Percentiles rank a stretch among this genome's conserved stretches.
These are phyloP conservation scores for Dichetophora obliterata DNA, from an alignment of 2,888 invertebrate genomes.

Conservation along the genomic window DNA sequence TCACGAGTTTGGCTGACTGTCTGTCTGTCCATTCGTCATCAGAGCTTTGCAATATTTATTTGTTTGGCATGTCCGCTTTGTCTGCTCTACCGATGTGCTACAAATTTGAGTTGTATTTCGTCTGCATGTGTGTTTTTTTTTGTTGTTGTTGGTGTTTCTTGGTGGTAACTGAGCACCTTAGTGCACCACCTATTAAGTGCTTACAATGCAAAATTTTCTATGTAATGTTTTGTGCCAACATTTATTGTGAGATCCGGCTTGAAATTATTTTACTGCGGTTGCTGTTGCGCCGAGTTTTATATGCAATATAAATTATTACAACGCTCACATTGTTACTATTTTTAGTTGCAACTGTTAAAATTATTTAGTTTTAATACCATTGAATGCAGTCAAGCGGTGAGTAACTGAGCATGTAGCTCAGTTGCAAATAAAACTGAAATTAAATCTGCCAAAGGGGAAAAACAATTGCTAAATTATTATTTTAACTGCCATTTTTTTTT, in stretches of 20 bases:
- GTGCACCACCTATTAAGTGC: neutral
- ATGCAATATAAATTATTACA: constrained; percentile 24
- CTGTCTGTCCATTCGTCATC: neutral
- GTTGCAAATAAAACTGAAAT: neutral
- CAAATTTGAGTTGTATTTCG: too few relatives aligned
- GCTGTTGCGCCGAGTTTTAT: neutral
- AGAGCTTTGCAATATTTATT: neutral
- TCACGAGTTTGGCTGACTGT: neutral
- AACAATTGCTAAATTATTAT: constrained; percentile 7
- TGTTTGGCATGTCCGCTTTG: neutral
- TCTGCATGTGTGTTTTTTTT: neutral
- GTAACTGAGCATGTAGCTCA: neutral
- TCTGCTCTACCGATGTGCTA: neutral
- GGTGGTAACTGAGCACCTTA: neutral
- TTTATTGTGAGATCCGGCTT: constrained; percentile 39
- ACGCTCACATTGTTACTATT: constrained; percentile 52
- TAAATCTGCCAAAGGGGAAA: neutral
- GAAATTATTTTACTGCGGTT: neutral
- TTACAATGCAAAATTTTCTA: neutral
- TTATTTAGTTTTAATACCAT: constrained; percentile 55
- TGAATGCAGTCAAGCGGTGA: neutral
- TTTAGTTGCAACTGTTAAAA: constrained; percentile 57
- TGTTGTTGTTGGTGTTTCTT: neutral
- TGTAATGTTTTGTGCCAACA: neutral
- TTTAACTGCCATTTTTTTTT: neutral